A percentile compares a stretch with the other conserved stretches of the same genome.
These are phyloP conservation scores for Cinclus mexicanus DNA, from an alignment of 2,113 vertebrate species.

Conservation along the genomic window DNA sequence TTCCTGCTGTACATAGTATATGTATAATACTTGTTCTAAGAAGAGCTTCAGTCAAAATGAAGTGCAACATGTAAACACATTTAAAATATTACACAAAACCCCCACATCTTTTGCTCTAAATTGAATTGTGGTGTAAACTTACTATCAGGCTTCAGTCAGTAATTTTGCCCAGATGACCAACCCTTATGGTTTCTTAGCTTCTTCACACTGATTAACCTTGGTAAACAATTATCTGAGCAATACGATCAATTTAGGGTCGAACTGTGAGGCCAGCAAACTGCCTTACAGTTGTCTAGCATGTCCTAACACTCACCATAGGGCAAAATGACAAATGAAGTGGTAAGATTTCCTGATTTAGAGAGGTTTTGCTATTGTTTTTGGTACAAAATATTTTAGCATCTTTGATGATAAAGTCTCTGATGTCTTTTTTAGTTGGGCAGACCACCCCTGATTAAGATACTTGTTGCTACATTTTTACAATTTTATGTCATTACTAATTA, in stretches of 20 bases:
- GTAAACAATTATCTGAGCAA: not conserved
- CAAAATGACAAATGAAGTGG: not conserved
- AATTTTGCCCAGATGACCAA: not conserved
- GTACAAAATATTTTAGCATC: not conserved
- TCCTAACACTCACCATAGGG: not conserved
- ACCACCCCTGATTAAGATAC: not conserved
- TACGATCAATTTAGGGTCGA: not conserved
- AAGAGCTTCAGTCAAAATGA: not conserved
- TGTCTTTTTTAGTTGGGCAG: not conserved
- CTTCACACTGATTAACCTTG: not conserved
- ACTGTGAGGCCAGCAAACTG: not conserved
- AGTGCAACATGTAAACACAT: not conserved
- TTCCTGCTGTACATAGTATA: not conserved
- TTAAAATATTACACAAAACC: not conserved
- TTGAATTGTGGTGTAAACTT: not conserved
- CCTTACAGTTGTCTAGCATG: not conserved
- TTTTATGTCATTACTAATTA: not conserved
- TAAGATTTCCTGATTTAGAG: not conserved
- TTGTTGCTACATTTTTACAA: not conserved
- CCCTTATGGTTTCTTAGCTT: not conserved
- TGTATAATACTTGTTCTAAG: not conserved
- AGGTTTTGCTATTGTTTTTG: not conserved
- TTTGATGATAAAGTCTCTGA: not conserved
- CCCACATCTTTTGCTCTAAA: not conserved
- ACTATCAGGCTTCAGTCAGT: not conserved